Percentiles rank a stretch among this genome's conserved stretches.
Evolutionary conservation across 2,113 vertebrate species (phyloP).

Genomic region (Caretta caretta): DNA sequence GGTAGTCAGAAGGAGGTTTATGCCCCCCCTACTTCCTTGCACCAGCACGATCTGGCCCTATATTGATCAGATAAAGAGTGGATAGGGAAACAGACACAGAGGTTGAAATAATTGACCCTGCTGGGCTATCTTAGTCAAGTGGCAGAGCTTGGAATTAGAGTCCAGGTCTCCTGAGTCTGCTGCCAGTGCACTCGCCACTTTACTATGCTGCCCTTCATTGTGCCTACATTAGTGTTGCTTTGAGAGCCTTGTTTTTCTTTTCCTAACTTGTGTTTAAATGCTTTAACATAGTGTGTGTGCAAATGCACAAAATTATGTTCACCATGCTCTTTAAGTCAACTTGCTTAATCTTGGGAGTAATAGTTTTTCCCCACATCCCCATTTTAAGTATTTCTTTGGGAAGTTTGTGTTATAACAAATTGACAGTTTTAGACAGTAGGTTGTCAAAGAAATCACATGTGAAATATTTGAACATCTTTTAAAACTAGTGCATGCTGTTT

Average conservation of each 20-base stretch:
- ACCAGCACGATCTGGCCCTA: no score
- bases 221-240: neutral
- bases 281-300: neutral
- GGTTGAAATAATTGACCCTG: neutral
- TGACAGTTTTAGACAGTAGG: neutral
- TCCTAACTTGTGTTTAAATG: neutral
- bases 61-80: neutral
- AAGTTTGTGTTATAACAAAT: neutral
- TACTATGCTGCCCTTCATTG: neutral
- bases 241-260: fast-evolving
- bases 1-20: neutral
- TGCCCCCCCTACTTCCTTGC: neutral
- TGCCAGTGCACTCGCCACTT: neutral
- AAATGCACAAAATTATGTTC: no score
- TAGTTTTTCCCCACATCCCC: no score
- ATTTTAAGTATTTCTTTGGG: neutral
- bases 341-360: no score
- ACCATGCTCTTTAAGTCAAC: no score
- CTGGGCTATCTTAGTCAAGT: neutral
- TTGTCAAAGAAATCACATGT: neutral
- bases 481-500: neutral
- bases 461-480: neutral
- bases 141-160: neutral
- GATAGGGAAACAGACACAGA: neutral
- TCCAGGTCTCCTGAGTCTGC: neutral